These are phyloP conservation scores for Muntiacus muntjak DNA, from an alignment of 2,113 vertebrate genomes.

Conservation along the genomic window DNA sequence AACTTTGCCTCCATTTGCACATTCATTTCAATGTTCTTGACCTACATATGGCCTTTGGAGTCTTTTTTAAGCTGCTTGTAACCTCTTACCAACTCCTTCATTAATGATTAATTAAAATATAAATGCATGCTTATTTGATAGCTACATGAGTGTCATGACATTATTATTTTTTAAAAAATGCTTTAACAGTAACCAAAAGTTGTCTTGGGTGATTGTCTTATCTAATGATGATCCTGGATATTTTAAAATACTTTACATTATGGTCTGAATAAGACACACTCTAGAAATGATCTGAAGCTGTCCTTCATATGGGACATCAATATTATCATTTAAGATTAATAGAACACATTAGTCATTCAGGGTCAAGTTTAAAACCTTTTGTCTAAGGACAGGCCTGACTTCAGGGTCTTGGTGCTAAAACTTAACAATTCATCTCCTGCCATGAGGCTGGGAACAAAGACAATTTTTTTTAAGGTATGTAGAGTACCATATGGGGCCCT, in stretches of 20 bases:
- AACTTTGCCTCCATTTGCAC: background rate
- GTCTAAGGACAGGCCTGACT: background rate
- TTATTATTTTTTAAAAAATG: background rate
- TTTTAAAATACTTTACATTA: constrained; percentile 8
- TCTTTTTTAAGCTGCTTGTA: background rate
- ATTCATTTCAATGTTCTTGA: background rate
- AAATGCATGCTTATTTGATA: background rate
- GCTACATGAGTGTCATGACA: background rate
- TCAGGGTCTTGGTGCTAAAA: constrained; percentile 19
- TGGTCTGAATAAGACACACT: background rate
- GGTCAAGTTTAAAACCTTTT: background rate
- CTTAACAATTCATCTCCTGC: constrained; percentile 20
- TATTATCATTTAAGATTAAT: background rate
- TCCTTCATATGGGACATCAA: background rate
- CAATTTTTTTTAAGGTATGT: background rate
- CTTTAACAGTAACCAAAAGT: background rate
- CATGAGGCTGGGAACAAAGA: constrained; percentile 60
- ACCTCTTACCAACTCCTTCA: background rate
- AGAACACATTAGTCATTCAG: background rate
- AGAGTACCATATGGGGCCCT: constrained; percentile 61
- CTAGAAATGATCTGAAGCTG: background rate
- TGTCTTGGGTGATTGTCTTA: background rate
- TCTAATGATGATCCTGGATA: background rate
- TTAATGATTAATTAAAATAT: background rate
- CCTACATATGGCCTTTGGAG: background rate